A percentile compares a stretch with the other conserved stretches of the same genome.
These are phyloP conservation scores for Sebastes kiyomatsui DNA, from an alignment of 2,797 vertebrate species.

Conservation along the genomic window DNA sequence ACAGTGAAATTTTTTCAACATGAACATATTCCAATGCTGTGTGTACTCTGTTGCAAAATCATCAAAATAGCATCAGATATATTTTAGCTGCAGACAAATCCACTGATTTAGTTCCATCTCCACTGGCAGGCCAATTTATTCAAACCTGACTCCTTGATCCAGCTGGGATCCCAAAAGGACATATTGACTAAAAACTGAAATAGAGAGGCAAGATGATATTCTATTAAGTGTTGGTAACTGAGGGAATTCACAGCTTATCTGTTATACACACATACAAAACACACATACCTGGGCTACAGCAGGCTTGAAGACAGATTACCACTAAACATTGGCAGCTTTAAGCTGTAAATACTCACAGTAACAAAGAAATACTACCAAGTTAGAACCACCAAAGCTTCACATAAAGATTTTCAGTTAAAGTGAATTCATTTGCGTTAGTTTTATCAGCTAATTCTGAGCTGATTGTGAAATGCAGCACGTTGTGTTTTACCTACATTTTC, in stretches of 20 bases:
- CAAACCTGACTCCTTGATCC: neutral
- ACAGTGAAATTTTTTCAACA: neutral
- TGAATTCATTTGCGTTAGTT: neutral
- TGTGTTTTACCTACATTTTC: neutral
- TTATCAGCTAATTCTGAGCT: neutral
- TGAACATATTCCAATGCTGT: neutral
- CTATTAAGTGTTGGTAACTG: neutral
- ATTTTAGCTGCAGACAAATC: neutral
- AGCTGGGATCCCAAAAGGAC: neutral
- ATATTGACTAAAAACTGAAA: neutral
- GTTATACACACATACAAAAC: neutral
- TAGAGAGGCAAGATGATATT: neutral
- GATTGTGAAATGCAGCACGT: neutral
- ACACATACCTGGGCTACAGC: neutral
- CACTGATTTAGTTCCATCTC: neutral
- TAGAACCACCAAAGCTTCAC: neutral
- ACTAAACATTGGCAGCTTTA: neutral
- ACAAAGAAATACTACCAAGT: neutral
- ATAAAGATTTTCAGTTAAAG: neutral
- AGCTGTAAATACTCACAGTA: too few species aligned
- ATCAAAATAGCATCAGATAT: neutral
- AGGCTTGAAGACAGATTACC: neutral
- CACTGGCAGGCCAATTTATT: neutral
- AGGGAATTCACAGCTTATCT: slow-evolving; percentile 5
- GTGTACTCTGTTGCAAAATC: neutral